phyloP scores from a whole-genome alignment of 53 echinoderm and acorn worm species.

The Patiria pectinifera region DNA sequence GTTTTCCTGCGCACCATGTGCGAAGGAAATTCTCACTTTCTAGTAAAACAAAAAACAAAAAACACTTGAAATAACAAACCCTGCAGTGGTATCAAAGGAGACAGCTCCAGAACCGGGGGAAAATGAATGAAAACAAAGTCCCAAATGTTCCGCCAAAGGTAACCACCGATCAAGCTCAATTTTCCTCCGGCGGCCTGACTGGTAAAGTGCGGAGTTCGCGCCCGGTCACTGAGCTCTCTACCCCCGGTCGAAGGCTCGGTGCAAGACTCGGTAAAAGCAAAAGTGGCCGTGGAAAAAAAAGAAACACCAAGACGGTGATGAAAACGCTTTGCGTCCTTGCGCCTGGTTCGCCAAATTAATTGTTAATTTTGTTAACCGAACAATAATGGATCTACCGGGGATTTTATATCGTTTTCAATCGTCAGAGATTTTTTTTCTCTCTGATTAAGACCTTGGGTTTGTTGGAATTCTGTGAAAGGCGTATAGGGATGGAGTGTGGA shows the following conservation, averaged over 20 bases:
- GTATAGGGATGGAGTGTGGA: background rate
- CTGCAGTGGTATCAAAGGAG: no score
- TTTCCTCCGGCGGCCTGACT: background rate
- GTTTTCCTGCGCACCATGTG: no score
- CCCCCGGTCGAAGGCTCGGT: background rate
- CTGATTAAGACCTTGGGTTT: background rate
- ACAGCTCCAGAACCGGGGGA: background rate
- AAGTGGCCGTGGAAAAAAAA: background rate
- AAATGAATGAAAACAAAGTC: no score
- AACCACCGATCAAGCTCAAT: background rate
- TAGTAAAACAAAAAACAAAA: no score
- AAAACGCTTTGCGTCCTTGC: conserved; percentile 15
- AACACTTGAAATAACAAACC: no score
- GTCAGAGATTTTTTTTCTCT: background rate
- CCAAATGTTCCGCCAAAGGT: background rate
- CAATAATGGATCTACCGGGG: background rate
- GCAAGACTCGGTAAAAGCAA: background rate
- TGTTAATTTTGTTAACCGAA: conserved; percentile 23
- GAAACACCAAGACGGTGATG: background rate
- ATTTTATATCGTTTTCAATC: background rate
- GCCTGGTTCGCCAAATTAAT: conserved; percentile 20
- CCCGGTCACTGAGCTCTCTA: background rate
- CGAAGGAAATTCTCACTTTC: no score
- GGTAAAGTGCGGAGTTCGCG: background rate
- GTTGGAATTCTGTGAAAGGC: background rate